Base-by-base conservation (phyloP, 2,113 vertebrate genomes). In the Etia nguti region DNA sequence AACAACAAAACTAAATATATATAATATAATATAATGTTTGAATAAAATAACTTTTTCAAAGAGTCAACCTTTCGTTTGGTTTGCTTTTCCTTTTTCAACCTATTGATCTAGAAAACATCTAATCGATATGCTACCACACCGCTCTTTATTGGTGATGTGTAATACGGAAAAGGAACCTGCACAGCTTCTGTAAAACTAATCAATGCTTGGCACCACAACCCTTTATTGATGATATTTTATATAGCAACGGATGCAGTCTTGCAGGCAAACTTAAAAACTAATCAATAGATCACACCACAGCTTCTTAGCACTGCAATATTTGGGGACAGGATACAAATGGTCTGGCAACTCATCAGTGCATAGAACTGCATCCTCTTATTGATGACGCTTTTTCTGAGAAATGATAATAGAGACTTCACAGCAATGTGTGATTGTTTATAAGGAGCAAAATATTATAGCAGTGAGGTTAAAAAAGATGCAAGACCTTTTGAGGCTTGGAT, bases 151-250 rank as follows among this genome's bases (percentile, higher is more conserved):
- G 46, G 73, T 52, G 26, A 75, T 60, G 26, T 68, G 50, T 75
- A 88, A 86, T 70, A 55, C 1, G 8, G 87, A 59, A 82, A 73
- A 80, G 22, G 36, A 82, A 88, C 79, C 70, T 57, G 55, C 84
- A 13, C 73, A 13, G 29, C n/a, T 77, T 31, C 83, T 83, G 65
- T 65, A 79, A 70, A 88, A 52, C 57, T 2, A 75, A 91, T 90
- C 86, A 82, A 85, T 89, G 20, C 22, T 26, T 81, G 84, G 87
- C 85, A 70, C 75, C 20, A 9, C 75, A 57, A 22, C n/a, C 80
- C 57, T 34, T 48, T 54, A 70, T 73, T 81, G 86, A 85, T 85
- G 55, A 75, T 88, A 80, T 88, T 84, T 41, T 55, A 77, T 83
- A 81, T 6, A 56, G 77, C 81, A 73, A 82, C 77, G 15, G 50